These are phyloP conservation scores for Vulpes ferrilata DNA, from an alignment of 2,113 vertebrate genomes.

Conservation along the genomic window DNA sequence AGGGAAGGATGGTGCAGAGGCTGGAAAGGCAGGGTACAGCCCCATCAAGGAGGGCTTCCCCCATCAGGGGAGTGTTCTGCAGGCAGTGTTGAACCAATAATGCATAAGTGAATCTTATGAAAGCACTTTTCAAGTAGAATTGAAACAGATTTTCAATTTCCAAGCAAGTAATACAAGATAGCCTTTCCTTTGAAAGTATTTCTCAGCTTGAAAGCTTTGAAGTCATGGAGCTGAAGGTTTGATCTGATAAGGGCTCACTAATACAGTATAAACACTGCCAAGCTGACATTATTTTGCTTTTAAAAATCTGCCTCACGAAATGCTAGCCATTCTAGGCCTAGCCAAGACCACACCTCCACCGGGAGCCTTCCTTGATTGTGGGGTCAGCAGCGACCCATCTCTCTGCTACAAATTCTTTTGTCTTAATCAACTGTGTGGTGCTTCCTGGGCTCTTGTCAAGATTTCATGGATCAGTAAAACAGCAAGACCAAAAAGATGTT, in stretches of 20 bases:
- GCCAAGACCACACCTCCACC: background rate
- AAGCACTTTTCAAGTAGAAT: background rate
- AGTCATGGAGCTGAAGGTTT: background rate
- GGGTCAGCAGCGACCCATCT: background rate
- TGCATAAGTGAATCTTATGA: background rate
- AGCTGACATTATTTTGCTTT: background rate
- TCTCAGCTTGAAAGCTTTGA: conserved; percentile 19
- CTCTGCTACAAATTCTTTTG: background rate
- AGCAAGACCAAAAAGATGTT: background rate
- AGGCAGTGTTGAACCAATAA: background rate
- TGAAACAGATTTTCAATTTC: conserved; percentile 49
- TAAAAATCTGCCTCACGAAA: background rate
- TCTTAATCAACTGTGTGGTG: background rate
- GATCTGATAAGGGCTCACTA: background rate
- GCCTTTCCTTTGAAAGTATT: background rate
- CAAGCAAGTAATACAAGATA: conserved; percentile 30
- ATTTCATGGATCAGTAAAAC: background rate
- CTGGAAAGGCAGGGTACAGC: no score
- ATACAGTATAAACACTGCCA: background rate
- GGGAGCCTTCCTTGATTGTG: background rate
- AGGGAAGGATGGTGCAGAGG: background rate
- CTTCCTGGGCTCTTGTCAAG: background rate
- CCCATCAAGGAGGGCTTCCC: background rate
- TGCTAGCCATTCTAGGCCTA: background rate
- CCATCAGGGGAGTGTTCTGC: background rate